Percentiles rank a stretch among this genome's conserved stretches.
Evolutionary conservation across 2,113 vertebrate genomes (phyloP).

Genomic region (Ctenodactylus gundi): DNA sequence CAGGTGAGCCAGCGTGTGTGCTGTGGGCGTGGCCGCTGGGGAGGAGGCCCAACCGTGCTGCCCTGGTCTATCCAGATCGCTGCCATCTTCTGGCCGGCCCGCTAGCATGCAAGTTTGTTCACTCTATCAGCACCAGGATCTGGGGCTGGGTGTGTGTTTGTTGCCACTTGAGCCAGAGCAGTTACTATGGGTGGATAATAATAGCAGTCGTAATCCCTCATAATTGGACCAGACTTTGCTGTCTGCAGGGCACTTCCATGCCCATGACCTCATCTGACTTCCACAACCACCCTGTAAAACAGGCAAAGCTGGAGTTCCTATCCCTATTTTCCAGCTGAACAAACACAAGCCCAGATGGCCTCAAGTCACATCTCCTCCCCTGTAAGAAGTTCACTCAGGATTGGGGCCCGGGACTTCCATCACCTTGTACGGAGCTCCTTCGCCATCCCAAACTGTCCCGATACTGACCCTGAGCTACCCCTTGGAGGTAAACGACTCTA

Average conservation of each 20-base stretch:
- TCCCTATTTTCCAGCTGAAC: slow-evolving; percentile 52
- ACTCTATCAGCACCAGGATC: slow-evolving; percentile 28
- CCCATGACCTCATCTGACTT: slow-evolving; percentile 76
- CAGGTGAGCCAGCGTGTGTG: slow-evolving; percentile 30
- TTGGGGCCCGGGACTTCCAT: not conserved
- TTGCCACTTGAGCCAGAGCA: slow-evolving; percentile 58
- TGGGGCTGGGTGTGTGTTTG: slow-evolving; percentile 55
- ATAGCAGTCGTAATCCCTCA: slow-evolving; percentile 75
- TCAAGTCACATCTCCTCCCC: slow-evolving; percentile 41
- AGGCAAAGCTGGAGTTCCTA: slow-evolving; percentile 44
- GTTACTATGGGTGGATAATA: slow-evolving; percentile 76
- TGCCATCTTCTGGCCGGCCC: slow-evolving; percentile 21
- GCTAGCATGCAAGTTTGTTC: not conserved
- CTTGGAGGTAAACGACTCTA: not conserved
- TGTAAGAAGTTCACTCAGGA: not conserved
- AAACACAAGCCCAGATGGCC: slow-evolving; percentile 54
- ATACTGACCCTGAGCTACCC: not conserved
- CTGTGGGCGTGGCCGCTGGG: not conserved
- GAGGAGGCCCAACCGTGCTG: not conserved
- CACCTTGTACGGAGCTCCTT: not conserved
- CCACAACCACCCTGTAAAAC: slow-evolving; percentile 48
- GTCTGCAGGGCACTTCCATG: slow-evolving; percentile 73
- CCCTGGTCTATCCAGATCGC: not conserved
- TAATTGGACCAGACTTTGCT: slow-evolving; percentile 77
- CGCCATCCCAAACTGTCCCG: not conserved